Evolutionary conservation across 2,797 vertebrate genomes (phyloP).

Genomic region (Acridotheres tristis): DNA sequence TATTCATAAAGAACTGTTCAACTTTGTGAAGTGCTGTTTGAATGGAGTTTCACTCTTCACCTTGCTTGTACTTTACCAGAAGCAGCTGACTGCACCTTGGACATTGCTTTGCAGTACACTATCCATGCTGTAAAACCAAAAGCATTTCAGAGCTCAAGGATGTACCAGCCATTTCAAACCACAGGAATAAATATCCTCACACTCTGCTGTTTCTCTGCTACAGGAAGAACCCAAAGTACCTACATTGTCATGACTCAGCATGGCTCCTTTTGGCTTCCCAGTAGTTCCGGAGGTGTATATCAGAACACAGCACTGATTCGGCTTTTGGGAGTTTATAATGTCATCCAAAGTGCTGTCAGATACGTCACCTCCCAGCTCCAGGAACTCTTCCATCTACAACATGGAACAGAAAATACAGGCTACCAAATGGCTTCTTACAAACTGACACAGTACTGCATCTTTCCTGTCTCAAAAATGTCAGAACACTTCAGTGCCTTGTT

Average conservation of each 20-base stretch:
- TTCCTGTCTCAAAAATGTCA: not conserved
- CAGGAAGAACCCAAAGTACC: not conserved
- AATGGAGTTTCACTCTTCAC: not conserved
- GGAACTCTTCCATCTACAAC: constrained; percentile 82
- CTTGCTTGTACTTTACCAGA: not conserved
- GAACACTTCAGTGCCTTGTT: not conserved
- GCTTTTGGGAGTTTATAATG: constrained; percentile 80
- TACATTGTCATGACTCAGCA: constrained; percentile 93
- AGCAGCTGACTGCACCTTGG: not conserved
- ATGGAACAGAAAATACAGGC: not conserved
- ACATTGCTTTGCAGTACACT: not conserved
- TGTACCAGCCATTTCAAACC: not conserved
- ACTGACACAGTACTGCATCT: not conserved
- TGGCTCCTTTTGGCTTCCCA: constrained; percentile 87
- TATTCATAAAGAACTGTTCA: not conserved
- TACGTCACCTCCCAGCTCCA: constrained; percentile 78
- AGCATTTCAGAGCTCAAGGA: not conserved
- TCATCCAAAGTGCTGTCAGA: constrained; percentile 79
- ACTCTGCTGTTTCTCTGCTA: not conserved
- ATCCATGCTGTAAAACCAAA: not conserved
- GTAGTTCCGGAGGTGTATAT: constrained; percentile 91
- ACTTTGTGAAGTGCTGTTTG: not conserved
- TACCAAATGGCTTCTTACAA: not conserved
- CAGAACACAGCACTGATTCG: constrained; percentile 86
- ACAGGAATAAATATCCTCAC: not conserved